Base-by-base conservation (phyloP, 2,797 vertebrate genomes). In the Choloepus didactylus region DNA sequence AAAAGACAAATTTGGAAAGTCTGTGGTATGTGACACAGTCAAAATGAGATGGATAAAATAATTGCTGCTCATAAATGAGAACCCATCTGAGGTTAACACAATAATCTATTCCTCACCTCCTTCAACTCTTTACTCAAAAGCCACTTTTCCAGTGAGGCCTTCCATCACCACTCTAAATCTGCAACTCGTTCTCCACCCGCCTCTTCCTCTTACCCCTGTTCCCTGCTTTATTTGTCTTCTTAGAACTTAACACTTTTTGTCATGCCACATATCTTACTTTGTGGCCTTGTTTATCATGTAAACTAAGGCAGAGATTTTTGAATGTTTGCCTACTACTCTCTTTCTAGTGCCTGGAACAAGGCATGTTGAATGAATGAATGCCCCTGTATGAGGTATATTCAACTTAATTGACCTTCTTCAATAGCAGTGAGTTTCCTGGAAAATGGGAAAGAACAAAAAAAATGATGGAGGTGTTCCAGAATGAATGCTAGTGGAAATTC, bases 321-420 rank as follows among this genome's bases (percentile, higher is more conserved):
- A 62, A 21, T 67, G 19, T 90, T 49, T 49, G 7, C 83, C 81
- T 38, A 51, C 35, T 60, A 23, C 8, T 46, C 16, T 25, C 38
- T 60, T 41, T 83, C 38, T 23, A 25, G 21, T 56, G 15, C 70
- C 79, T 84, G 91, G 9, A 86, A 70, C 27, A 44, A 85, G 56
- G n/a, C 29, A 49, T 4, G 1, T 7, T 75, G 51, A 86, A 95
- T 79, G 69, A 95, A 70, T 46, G 9, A 35, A 60, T 27, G 15
- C 69, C 44, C 69, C 64, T 66, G 6, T 23, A 23, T 31, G 21
- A 96, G 38, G 80, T 1, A 60, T 38, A 44, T 12, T 56, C 21
- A 35, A 16, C 44, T 14, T 67, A 94, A 82, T 35, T 29, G 18
- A 31, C 38, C 90, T 84, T 96, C 49, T 91, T 89, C 44, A 38